Evolutionary conservation across 2,797 vertebrate species (phyloP).

Genomic region (Sebastes flavidus): DNA sequence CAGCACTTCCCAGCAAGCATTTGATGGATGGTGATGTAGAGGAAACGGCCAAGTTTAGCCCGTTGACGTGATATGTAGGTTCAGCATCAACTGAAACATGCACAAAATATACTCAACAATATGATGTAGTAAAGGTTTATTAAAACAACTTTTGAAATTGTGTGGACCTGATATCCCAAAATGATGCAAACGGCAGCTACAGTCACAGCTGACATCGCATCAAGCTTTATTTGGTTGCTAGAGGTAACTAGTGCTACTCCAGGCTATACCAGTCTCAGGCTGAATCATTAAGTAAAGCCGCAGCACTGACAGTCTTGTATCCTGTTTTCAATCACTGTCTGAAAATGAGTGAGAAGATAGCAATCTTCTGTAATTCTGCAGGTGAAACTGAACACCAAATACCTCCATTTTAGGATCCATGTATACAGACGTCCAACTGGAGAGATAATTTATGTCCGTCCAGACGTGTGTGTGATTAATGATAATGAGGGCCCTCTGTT

Average conservation of each 20-base stretch:
- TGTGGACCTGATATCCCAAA: not conserved
- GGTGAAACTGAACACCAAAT: not conserved
- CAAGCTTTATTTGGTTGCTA: not conserved
- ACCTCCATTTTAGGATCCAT: not conserved
- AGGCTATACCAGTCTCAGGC: no score
- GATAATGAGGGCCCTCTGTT: slow-evolving; percentile 18
- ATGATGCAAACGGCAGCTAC: not conserved
- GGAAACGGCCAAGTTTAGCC: slow-evolving; percentile 17
- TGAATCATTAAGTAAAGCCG: not conserved
- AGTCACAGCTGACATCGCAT: not conserved
- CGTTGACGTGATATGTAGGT: slow-evolving; percentile 23
- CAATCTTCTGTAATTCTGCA: not conserved
- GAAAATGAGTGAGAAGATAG: not conserved
- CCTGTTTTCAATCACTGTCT: not conserved
- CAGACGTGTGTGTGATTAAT: slow-evolving; percentile 32
- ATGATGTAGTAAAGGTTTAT: not conserved
- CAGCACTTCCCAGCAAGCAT: slow-evolving; percentile 25
- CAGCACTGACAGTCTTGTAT: not conserved
- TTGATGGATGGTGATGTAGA: slow-evolving; percentile 39
- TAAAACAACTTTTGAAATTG: not conserved
- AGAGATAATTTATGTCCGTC: not conserved
- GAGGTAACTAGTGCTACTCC: not conserved
- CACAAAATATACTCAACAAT: not conserved
- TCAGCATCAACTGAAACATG: slow-evolving; percentile 26
- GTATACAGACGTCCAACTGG: not conserved